Percentiles rank a stretch among this genome's conserved stretches.
Conservation (phyloP, 2,888 invertebrate species). For the Fissipunctia ypsillon region DNA sequence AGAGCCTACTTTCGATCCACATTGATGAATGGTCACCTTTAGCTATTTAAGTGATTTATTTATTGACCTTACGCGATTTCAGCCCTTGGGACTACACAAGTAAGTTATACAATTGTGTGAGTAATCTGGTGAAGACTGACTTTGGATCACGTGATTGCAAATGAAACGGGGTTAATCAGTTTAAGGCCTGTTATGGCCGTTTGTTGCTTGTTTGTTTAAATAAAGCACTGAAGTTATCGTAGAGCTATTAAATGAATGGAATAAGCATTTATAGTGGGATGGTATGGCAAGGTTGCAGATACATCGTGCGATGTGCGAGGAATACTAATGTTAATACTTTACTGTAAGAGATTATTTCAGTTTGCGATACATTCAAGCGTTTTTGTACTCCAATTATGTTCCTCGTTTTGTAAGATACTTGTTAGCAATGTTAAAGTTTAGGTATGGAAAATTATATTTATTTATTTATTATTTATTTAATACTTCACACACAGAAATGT, state of each 20-base stretch:
- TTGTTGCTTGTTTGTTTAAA: conserved; percentile 50
- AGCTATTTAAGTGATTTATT: conserved; percentile 69
- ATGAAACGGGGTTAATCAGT: conserved; percentile 72
- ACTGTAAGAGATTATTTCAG: conserved; percentile 46
- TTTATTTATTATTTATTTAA: too few species aligned
- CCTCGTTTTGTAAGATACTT: conserved; percentile 19
- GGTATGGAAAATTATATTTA: not conserved
- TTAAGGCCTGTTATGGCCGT: conserved; percentile 62
- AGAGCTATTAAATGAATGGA: conserved; percentile 52
- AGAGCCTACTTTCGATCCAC: conserved; percentile 71
- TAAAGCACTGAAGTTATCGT: conserved; percentile 53
- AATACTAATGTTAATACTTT: conserved; percentile 56
- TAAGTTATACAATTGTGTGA: conserved; percentile 21
- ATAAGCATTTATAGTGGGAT: conserved; percentile 51
- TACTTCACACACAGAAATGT: too few species aligned
- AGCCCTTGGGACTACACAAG: conserved; percentile 17
- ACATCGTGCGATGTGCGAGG: conserved; percentile 37
- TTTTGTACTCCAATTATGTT: conserved; percentile 41
- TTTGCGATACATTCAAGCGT: conserved; percentile 29
- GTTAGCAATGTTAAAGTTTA: conserved; percentile 9
- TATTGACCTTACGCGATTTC: conserved; percentile 35
- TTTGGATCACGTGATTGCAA: conserved; percentile 64
- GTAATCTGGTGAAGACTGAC: conserved; percentile 24
- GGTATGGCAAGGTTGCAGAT: conserved; percentile 28
- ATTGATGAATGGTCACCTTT: conserved; percentile 72